Evolutionary conservation across 2,797 vertebrate species (phyloP).

Genomic region (Crotalus adamanteus): DNA sequence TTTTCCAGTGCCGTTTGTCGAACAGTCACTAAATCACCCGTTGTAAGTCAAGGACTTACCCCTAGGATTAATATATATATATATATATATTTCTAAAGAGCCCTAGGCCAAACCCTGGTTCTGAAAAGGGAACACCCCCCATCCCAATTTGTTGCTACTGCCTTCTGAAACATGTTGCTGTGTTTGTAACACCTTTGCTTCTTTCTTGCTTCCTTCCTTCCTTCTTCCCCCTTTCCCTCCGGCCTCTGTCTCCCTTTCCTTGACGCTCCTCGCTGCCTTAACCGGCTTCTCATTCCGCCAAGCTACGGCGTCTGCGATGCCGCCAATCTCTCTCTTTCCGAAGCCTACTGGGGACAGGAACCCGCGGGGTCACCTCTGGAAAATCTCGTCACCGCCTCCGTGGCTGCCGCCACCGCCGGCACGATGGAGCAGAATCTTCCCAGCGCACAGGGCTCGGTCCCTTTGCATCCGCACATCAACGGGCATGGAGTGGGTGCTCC

Average conservation of each 20-base stretch:
- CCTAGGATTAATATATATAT: background rate
- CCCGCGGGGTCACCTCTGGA: constrained; percentile 78
- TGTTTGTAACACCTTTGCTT: constrained; percentile 72
- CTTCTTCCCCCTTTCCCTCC: constrained; percentile 14
- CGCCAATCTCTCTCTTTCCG: constrained; percentile 89
- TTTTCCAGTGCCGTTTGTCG: background rate
- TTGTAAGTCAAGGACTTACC: background rate
- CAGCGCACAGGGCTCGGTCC: constrained; percentile 74
- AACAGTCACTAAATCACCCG: background rate
- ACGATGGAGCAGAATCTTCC: constrained; percentile 60
- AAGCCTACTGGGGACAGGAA: constrained; percentile 88
- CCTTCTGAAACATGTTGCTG: constrained; percentile 10
- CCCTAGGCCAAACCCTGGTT: background rate
- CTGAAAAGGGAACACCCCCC: background rate
- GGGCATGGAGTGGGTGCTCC: constrained; percentile 76
- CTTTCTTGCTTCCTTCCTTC: constrained; percentile 58
- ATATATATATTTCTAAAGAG: background rate
- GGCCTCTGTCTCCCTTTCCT: constrained; percentile 62
- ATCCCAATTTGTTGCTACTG: background rate
- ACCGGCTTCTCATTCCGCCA: constrained; percentile 81
- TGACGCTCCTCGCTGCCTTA: constrained; percentile 61
- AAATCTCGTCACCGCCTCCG: constrained; percentile 72
- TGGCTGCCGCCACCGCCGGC: constrained; percentile 36
- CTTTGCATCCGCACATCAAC: constrained; percentile 78
- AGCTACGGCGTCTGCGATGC: constrained; percentile 95